phyloP scores from a whole-genome alignment of 2,888 invertebrate genomes.

The Hypercompe scribonia region DNA sequence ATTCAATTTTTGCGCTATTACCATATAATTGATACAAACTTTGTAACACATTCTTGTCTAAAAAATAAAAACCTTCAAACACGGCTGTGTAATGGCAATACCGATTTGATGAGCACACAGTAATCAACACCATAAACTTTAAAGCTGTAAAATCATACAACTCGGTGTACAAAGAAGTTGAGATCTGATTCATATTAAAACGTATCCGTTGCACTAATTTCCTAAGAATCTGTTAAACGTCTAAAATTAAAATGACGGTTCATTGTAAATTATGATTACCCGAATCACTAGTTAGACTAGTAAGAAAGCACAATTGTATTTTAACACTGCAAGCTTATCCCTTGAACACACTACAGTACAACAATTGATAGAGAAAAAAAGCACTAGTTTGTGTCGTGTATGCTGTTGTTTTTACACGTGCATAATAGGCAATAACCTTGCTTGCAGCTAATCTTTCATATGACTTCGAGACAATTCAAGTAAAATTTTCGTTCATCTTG shows the following conservation, averaged over 20 bases:
- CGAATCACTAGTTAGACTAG: too few relatives aligned
- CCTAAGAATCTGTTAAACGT: neutral
- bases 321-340: too few relatives aligned
- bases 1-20: neutral
- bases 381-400: too few relatives aligned
- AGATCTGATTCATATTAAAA: neutral
- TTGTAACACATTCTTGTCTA: too few relatives aligned
- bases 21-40: too few relatives aligned
- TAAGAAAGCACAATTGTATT: too few relatives aligned
- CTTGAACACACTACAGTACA: too few relatives aligned
- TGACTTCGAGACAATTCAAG: neutral
- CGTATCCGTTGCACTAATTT: neutral
- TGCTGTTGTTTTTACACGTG: too few relatives aligned
- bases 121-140: neutral
- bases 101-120: neutral
- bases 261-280: too few relatives aligned
- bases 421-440: neutral
- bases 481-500: neutral
- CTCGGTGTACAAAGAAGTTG: neutral
- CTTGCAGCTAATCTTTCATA: neutral
- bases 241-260: neutral
- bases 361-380: neutral
- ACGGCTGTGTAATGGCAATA: too few relatives aligned
- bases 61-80: too few relatives aligned
- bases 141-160: neutral